Percentiles rank a stretch among this genome's conserved stretches.
Conservation (phyloP, 2,888 invertebrate species). For the Heteromyza rotundicornis region DNA sequence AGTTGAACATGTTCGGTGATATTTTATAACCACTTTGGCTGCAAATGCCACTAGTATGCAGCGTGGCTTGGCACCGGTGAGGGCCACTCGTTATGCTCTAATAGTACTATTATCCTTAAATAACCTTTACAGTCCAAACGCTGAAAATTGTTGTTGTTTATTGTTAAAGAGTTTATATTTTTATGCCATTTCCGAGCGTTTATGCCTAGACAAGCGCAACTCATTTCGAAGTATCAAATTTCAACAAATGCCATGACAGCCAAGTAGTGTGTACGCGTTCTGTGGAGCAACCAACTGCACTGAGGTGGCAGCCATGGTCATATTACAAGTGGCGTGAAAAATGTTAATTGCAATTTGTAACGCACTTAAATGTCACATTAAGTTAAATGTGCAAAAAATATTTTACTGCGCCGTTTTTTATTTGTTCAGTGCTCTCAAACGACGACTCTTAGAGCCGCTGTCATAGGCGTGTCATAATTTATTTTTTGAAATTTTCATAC, state of each 20-base stretch:
- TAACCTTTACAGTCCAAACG: background rate
- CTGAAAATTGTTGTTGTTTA: background rate
- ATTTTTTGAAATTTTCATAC: no score
- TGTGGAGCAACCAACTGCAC: background rate
- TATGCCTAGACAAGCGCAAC: background rate
- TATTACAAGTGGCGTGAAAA: background rate
- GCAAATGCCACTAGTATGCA: no score
- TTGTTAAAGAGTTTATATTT: no score
- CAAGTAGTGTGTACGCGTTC: background rate
- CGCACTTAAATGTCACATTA: constrained; percentile 5
- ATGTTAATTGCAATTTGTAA: constrained; percentile 1
- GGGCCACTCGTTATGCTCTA: no score
- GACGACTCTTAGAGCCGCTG: no score
- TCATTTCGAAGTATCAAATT: background rate
- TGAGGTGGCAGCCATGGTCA: background rate
- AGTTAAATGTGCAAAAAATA: background rate
- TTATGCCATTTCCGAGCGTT: background rate
- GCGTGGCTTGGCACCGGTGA: no score
- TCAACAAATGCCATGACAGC: background rate
- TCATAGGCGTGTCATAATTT: no score
- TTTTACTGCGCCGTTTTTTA: background rate
- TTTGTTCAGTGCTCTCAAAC: no score
- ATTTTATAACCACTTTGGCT: no score
- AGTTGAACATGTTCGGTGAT: no score
- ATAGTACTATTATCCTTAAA: background rate